Evolutionary conservation across 1,140 invertebrate genomes (phyloP).

Genomic region (Gerris buenoi): DNA sequence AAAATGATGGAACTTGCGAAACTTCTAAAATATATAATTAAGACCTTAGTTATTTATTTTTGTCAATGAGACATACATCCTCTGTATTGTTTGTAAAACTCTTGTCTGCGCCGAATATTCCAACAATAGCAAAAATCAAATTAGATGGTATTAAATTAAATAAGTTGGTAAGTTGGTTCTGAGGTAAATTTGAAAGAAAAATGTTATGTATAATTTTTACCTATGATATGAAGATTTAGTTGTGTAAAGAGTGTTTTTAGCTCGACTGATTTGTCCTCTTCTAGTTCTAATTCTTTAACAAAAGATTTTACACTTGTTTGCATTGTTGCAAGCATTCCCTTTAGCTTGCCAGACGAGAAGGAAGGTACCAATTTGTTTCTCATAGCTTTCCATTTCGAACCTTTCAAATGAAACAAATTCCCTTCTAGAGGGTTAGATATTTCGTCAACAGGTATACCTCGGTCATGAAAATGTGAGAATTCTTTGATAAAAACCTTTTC

Average conservation of each 20-base stretch:
- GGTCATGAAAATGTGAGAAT: constrained; percentile 36
- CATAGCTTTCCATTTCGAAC: constrained; percentile 35
- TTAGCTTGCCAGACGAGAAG: constrained; percentile 41
- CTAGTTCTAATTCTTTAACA: constrained; percentile 26
- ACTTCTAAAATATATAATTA: too few relatives aligned
- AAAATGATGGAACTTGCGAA: too few relatives aligned
- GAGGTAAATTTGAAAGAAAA: too few relatives aligned
- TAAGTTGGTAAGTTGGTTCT: too few relatives aligned
- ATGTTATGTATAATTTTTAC: background rate
- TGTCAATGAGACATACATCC: too few relatives aligned
- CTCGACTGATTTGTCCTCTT: constrained; percentile 27
- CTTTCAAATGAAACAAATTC: constrained; percentile 35
- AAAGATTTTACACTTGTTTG: constrained; percentile 31
- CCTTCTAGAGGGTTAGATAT: constrained; percentile 36
- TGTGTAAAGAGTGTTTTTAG: constrained; percentile 23
- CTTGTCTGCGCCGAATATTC: too few relatives aligned
- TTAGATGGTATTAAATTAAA: too few relatives aligned
- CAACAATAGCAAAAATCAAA: too few relatives aligned
- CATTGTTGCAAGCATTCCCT: constrained; percentile 35
- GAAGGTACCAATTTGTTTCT: constrained; percentile 36
- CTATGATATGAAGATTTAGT: constrained; percentile 26
- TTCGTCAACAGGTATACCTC: constrained; percentile 31
- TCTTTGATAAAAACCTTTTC: constrained; percentile 38
- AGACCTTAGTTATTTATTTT: too few relatives aligned
- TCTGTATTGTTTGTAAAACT: too few relatives aligned